phyloP scores from a whole-genome alignment of 2,113 vertebrate genomes.

The Miniopterus natalensis region DNA sequence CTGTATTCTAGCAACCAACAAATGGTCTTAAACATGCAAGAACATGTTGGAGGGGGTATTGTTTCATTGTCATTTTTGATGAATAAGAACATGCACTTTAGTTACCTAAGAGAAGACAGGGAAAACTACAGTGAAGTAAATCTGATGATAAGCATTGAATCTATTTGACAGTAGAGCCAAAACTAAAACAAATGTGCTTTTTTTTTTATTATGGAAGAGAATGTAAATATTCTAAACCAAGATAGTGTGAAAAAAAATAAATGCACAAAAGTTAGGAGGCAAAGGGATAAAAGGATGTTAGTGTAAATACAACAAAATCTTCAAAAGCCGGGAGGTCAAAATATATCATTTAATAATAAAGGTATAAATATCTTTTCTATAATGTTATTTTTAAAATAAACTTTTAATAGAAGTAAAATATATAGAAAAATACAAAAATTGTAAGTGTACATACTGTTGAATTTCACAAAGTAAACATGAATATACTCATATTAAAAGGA shows the following conservation, averaged over 20 bases:
- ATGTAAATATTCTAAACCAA: constrained; percentile 50
- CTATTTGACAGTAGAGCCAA: background rate
- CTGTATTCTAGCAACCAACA: background rate
- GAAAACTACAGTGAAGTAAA: background rate
- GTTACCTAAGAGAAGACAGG: constrained; percentile 3
- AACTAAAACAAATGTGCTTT: background rate
- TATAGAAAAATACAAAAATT: constrained; percentile 45
- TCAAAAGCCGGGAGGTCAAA: background rate
- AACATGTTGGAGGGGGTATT: background rate
- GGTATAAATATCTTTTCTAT: background rate
- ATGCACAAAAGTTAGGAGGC: background rate
- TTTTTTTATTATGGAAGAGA: constrained; percentile 35
- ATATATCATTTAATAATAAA: constrained; percentile 4
- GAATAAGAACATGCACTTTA: background rate
- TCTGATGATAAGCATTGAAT: background rate
- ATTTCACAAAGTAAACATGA: background rate
- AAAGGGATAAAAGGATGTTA: background rate
- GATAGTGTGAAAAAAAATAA: constrained; percentile 47
- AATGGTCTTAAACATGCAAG: background rate
- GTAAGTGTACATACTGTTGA: background rate
- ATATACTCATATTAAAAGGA: background rate
- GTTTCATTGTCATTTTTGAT: background rate
- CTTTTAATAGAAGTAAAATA: background rate
- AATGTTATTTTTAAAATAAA: background rate
- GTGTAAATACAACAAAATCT: constrained; percentile 2